A percentile compares a stretch with the other conserved stretches of the same genome.
phyloP scores from a whole-genome alignment of 2,888 invertebrate genomes.

The Melanotus villosus region DNA sequence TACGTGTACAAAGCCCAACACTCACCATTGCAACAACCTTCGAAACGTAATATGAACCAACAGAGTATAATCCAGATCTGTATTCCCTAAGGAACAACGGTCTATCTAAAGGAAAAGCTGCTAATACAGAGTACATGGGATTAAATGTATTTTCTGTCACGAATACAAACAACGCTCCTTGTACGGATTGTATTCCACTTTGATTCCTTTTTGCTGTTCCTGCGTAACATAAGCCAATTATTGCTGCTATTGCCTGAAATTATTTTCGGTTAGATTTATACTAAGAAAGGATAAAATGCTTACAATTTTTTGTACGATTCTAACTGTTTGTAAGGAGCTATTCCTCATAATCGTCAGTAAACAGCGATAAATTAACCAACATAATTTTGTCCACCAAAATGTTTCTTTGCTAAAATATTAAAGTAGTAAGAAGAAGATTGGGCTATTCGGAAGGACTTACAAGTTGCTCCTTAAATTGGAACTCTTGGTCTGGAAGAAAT shows the following conservation, averaged over 20 bases:
- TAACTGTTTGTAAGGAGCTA: conserved; percentile 82
- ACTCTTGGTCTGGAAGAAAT: conserved; percentile 1
- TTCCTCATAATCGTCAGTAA: conserved; percentile 83
- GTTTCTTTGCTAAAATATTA: conserved; percentile 72
- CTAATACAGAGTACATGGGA: conserved; percentile 91
- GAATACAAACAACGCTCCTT: conserved; percentile 89
- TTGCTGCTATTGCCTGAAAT: conserved; percentile 77
- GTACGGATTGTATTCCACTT: conserved; percentile 88
- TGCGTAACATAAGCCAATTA: conserved; percentile 89
- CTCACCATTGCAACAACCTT: conserved; percentile 86
- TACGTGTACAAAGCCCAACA: conserved; percentile 31
- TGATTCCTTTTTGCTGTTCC: conserved; percentile 82
- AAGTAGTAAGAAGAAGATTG: neutral
- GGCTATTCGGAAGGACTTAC: neutral
- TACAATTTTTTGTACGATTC: conserved; percentile 88
- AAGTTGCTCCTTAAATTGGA: conserved; percentile 6
- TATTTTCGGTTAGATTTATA: neutral
- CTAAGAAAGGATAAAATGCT: conserved; percentile 59
- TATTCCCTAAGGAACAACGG: conserved; percentile 88
- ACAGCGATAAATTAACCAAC: conserved; percentile 83
- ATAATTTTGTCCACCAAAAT: conserved; percentile 80
- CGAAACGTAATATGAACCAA: conserved; percentile 85
- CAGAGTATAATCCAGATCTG: conserved; percentile 85
- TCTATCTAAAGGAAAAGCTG: conserved; percentile 85
- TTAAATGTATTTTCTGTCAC: conserved; percentile 93